Evolutionary conservation across 2,113 vertebrate genomes (phyloP).

Genomic region (Orcinus orca): DNA sequence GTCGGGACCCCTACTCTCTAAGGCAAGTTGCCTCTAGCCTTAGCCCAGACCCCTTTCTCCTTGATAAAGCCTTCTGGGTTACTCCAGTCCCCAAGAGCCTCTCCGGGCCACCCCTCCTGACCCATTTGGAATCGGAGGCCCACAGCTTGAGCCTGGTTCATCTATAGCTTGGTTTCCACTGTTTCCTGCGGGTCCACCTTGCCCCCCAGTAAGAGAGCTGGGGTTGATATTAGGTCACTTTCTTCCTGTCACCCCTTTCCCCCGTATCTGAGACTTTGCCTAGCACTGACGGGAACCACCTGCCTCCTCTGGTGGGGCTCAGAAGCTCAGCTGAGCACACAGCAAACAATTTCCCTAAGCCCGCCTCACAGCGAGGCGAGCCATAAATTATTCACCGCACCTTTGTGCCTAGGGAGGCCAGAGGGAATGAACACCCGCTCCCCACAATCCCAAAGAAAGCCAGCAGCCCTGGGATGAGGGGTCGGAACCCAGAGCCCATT

Average conservation of each 20-base stretch:
- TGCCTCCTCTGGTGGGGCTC: background rate
- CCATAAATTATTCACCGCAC: slow-evolving; percentile 64
- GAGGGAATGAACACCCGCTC: slow-evolving; percentile 33
- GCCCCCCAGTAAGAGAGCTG: background rate
- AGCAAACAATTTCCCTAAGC: slow-evolving; percentile 31
- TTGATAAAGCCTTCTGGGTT: background rate
- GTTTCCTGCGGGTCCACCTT: background rate
- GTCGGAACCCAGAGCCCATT: background rate
- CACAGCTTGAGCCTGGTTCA: background rate
- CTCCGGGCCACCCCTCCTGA: background rate
- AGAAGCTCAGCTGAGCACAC: background rate
- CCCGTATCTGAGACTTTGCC: background rate
- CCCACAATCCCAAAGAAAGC: background rate
- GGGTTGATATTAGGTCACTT: background rate
- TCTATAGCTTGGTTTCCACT: background rate
- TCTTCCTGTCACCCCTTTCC: background rate
- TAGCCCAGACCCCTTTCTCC: background rate
- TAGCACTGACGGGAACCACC: background rate
- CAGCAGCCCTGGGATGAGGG: background rate
- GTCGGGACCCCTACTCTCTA: background rate
- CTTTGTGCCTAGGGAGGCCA: slow-evolving; percentile 11
- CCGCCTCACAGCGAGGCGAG: slow-evolving; percentile 8
- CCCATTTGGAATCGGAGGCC: background rate
- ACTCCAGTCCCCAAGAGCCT: background rate
- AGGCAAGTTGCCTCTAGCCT: background rate